Evolutionary conservation across 1,140 invertebrate genomes (phyloP), one percentile per base, ranked within the genome.

Genomic region (Saccostrea cuccullata): DNA sequence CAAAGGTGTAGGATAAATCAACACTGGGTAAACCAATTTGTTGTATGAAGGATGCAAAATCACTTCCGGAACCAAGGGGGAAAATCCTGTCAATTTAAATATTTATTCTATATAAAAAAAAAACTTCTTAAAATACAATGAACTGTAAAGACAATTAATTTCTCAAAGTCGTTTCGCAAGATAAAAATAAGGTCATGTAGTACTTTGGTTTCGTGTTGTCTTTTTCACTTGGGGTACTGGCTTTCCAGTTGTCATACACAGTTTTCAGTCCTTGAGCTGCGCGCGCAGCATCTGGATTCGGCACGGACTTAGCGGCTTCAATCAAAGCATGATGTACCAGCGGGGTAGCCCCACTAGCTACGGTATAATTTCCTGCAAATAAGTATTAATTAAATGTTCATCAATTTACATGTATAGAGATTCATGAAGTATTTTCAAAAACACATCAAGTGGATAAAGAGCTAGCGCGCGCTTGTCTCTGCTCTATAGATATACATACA

Each of bases 191-290:
- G 47, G 47, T 47, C 47, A 47, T 36, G 30, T 36, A 36, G 47
- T 88, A 89, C 90, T 83, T 84, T 36, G 89, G 90, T 64, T 82
- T 64, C 9, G 84, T 60, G 20, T 55, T 40, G 40, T 89, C 84
- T 2, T 67, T 5, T 47, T 47, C 55, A 67, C 84, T 82, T 15
- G 90, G 90, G n/a, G 70, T 82, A 13, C n/a, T 83, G 6, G 15
- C 9, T 17, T 82, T 56, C 92, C 94, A 95, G 2, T 93, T 93
- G 82, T 95, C 95, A 90, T 94, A 95, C 0, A 95, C 93, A 9
- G 92, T 94, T 15, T 15, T 89, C 67, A 93, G 84, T 0, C 93
- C 94, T 55, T 86, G 88, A 11, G 73, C 82, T 70, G 90, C 84
- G 60, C 94, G 94, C 17, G 85, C 86, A 15, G 83, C 83, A 85